Base-by-base conservation (phyloP, 2,797 vertebrate genomes). In the Borostomias antarcticus region DNA sequence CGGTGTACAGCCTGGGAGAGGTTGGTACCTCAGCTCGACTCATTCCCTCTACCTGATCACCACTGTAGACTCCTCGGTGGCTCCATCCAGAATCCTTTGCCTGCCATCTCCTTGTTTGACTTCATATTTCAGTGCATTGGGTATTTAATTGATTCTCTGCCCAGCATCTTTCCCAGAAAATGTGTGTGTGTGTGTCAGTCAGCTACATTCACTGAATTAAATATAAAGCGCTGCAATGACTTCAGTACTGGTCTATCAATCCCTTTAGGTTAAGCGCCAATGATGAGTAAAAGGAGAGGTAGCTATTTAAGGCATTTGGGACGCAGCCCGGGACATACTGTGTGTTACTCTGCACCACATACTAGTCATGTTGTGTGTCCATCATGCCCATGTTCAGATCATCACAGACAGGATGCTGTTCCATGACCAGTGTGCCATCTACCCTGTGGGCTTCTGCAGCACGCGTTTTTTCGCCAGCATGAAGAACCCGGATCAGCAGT, bases 1-100 rank as follows among this genome's bases (percentile, higher is more conserved):
- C 95, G 0, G 86, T 96, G 47, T 96, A 98, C 90, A 97, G 95
- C 74, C 86, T 98, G 51, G 95, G 95, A 56, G 95, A 97, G 94
- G 95, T 96, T 67, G 81, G 90, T 85, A 32, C 68, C 10, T 51
- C 29, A 45, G 51, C 28, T 13, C 23, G 15, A 17, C 17, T 17
- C 17, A 5, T n/a, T n/a, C n/a, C n/a, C n/a, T n/a, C n/a, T n/a
- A n/a, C n/a, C n/a, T n/a, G n/a, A n/a, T 43, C 15, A 5, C 40
- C 40, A 5, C 2, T 45, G 2, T 40, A 0, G 11, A 40, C 37
- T 13, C 2, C 13, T 11, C 9, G 35, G 8, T 11, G 8, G 7
- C 35, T 11, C 7, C 8, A 37, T 11, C 2, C 13, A 11, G 1
- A 37, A 37, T 11, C 8, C 35, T 2, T 37, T 37, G 7, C 35